Evolutionary conservation across 2,888 invertebrate species (phyloP), one percentile per base, ranked within the genome.

Genomic region (Ectobius pallidus): DNA sequence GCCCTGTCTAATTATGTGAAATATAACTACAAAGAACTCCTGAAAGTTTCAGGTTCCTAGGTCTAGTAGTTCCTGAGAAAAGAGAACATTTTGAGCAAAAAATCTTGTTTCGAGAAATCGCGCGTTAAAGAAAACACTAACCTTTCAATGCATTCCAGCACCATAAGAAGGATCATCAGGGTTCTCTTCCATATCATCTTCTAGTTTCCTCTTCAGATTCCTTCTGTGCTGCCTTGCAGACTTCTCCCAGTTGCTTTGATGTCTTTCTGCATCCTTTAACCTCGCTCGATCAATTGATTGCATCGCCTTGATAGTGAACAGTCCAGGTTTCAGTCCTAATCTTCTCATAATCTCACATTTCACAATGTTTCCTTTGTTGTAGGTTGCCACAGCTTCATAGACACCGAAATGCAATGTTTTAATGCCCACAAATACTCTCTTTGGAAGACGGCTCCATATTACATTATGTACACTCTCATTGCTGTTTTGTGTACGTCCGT

Each of bases 381-480:
- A n/a, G n/a, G n/a, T 52, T 2, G 18, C 52, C 52, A 65, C 34
- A 32, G 65, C 32, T n/a, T 65, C 65, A 32, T 65, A 18, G 9
- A 65, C 65, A 3, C 65, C 65, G 18, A 65, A 1, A 20, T 65
- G 11, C 7, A 65, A 3, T 32, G 3, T 65, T n/a, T 34, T 30
- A 34, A 30, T 11, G 27, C 4, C 34, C 20, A 65, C 42, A 32
- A n/a, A 65, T 32, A 42, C 9, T 65, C 22, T 65, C 18, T 65
- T 34, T 11, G 1, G 65, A 1, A 32, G 1, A 4, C 65, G 34
- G 4, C 18, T 39, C 65, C 65, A 65, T 6, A 65, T 65, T 7
- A 42, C 22, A 42, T 30, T 65, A 18, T 65, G 27, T n/a, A 65
- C 22, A 32, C 65, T 39, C 34, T 65, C 65, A 42, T 65, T n/a